phyloP scores from a whole-genome alignment of 2,797 vertebrate genomes.

The Parambassis ranga region DNA sequence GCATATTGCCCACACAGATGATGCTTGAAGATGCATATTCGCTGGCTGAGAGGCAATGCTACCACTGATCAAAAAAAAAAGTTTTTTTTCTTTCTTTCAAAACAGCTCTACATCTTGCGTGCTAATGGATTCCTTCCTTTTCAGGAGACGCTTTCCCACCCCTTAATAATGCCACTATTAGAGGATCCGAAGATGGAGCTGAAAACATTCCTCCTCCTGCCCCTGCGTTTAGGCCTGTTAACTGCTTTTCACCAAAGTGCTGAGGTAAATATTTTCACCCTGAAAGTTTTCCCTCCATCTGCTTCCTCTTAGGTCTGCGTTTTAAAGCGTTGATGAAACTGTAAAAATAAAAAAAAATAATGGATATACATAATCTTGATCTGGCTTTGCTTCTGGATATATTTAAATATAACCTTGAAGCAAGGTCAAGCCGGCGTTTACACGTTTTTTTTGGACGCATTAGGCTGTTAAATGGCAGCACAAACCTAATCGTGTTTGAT shows the following conservation, averaged over 20 bases:
- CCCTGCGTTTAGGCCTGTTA: constrained; percentile 83
- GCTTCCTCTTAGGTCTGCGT: constrained; percentile 38
- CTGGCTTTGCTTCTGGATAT: constrained; percentile 16
- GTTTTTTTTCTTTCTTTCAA: too few species aligned
- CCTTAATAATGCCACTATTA: constrained; percentile 76
- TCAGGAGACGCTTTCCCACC: constrained; percentile 77
- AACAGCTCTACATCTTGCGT: constrained; percentile 67
- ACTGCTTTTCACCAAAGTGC: constrained; percentile 79
- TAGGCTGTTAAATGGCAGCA: constrained; percentile 51
- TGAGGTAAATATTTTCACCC: constrained; percentile 84
- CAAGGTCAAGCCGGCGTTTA: constrained; percentile 74
- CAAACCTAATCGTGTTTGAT: constrained; percentile 41
- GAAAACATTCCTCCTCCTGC: constrained; percentile 78
- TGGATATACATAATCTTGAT: neutral
- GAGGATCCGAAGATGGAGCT: constrained; percentile 84
- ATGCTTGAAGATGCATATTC: constrained; percentile 80
- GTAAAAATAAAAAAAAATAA: neutral
- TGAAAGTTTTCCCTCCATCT: constrained; percentile 61
- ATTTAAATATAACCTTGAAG: constrained; percentile 70
- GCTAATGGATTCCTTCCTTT: constrained; percentile 80
- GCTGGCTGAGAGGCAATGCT: constrained; percentile 70
- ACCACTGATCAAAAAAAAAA: constrained; percentile 55
- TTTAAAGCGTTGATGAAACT: constrained; percentile 9
- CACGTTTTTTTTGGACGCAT: constrained; percentile 48
- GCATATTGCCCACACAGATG: constrained; percentile 83